phyloP scores from a whole-genome alignment of 23 tunicate genomes.

The Halocynthia roretzi region DNA sequence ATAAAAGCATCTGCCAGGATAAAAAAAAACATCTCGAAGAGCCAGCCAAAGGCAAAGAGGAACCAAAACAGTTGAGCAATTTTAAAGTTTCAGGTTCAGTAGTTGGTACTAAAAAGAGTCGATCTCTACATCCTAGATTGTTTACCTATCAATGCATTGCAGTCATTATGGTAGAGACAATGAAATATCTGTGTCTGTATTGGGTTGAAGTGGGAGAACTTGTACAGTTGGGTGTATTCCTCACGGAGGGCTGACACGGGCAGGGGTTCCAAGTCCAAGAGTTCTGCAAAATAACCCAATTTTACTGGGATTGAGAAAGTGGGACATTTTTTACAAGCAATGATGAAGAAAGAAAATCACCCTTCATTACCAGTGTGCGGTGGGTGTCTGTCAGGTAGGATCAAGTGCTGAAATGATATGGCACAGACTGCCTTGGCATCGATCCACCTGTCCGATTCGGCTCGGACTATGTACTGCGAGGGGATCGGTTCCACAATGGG shows the following conservation, averaged over 20 bases:
- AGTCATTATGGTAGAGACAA: slow-evolving; percentile 84
- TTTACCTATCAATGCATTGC: slow-evolving; percentile 79
- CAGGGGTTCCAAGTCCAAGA: slow-evolving; percentile 89
- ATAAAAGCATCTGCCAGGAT: too few species aligned
- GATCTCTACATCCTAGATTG: not conserved
- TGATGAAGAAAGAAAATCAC: not conserved
- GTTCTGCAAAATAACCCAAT: slow-evolving; percentile 39
- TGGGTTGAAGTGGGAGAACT: slow-evolving; percentile 99
- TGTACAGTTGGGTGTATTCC: slow-evolving; percentile 61
- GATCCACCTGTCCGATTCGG: slow-evolving; percentile 95
- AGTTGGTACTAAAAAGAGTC: too few species aligned
- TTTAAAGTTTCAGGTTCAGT: too few species aligned
- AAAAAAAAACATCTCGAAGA: too few species aligned
- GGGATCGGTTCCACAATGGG: slow-evolving; percentile 92
- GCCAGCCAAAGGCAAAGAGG: too few species aligned
- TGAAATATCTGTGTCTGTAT: slow-evolving; percentile 98
- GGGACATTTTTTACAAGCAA: not conserved
- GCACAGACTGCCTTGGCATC: slow-evolving; percentile 86
- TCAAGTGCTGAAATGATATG: slow-evolving; percentile 80
- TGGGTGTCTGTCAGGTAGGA: slow-evolving; percentile 92
- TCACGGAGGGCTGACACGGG: slow-evolving; percentile 78
- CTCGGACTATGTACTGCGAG: slow-evolving; percentile 83
- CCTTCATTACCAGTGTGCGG: slow-evolving; percentile 85
- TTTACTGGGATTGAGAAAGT: not conserved
- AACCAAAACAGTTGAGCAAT: too few species aligned